Percentiles rank a stretch among this genome's conserved stretches.
Conservation (phyloP, 2,888 invertebrate genomes). For the Ormyrus rosae region DNA sequence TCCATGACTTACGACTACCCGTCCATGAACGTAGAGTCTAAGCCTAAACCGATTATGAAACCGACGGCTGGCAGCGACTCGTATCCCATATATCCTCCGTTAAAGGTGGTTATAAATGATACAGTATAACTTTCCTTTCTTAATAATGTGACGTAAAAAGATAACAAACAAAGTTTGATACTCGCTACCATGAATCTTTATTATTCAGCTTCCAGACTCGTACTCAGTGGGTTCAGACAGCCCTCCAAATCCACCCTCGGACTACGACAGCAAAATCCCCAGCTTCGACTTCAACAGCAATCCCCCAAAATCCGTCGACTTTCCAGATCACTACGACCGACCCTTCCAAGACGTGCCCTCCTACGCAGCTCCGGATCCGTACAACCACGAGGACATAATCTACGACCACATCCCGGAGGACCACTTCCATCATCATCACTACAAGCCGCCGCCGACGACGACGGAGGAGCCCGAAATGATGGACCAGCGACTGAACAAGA, state of each 20-base stretch:
- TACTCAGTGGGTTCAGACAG: neutral
- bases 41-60: conserved; percentile 50
- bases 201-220: conserved; percentile 26
- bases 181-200: neutral
- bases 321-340: conserved; percentile 61
- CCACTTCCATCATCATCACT: conserved; percentile 71
- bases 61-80: conserved; percentile 44
- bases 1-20: conserved; percentile 62
- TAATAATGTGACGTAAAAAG: neutral
- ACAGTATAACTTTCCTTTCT: neutral
- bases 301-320: conserved; percentile 64
- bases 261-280: conserved; percentile 42
- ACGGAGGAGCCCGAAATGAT: conserved; percentile 70
- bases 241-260: conserved; percentile 1
- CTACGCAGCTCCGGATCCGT: conserved; percentile 70
- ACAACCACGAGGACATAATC: conserved; percentile 69
- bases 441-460: conserved; percentile 74
- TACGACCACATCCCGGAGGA: conserved; percentile 74
- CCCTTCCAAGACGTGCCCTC: conserved; percentile 58
- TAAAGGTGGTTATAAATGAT: conserved; percentile 26
- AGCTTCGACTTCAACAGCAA: conserved; percentile 55
- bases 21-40: conserved; percentile 47
- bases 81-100: neutral
- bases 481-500: conserved; percentile 71
- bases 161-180: neutral